These are phyloP conservation scores for Leptinotarsa lineolata DNA, from an alignment of 1,140 invertebrate species.

Conservation along the genomic window DNA sequence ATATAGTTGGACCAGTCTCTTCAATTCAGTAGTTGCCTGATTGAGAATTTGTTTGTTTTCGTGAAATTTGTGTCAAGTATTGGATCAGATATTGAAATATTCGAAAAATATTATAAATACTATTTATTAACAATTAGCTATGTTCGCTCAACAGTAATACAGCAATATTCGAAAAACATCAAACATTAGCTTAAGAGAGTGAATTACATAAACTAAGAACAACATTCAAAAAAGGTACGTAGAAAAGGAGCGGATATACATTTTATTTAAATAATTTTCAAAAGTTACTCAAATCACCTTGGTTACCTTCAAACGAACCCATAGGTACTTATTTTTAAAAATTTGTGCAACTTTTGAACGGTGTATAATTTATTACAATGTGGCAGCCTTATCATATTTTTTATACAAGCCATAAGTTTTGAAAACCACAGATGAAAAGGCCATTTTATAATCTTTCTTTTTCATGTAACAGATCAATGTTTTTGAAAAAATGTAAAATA, in stretches of 20 bases:
- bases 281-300: conserved; percentile 28
- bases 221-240: conserved; percentile 8
- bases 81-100: not conserved
- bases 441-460: conserved; percentile 46
- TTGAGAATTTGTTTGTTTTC: not conserved
- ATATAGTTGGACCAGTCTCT: too few relatives aligned
- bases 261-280: not conserved
- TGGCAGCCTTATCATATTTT: conserved; percentile 46
- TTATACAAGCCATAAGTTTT: conserved; percentile 45
- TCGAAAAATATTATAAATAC: conserved; percentile 9
- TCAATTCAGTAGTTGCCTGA: too few relatives aligned
- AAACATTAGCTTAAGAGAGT: not conserved
- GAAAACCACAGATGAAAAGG: conserved; percentile 35
- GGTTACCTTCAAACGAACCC: conserved; percentile 22
- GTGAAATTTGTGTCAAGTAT: conserved; percentile 15
- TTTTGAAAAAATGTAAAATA: conserved; percentile 53
- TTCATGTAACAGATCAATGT: conserved; percentile 49
- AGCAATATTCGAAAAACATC: not conserved
- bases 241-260: conserved; percentile 37
- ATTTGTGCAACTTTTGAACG: conserved; percentile 28
- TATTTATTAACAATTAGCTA: conserved; percentile 7
- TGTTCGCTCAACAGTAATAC: conserved; percentile 4
- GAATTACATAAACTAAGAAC: not conserved
- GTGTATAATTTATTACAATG: conserved; percentile 38
- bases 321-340: conserved; percentile 19